Evolutionary conservation across 2,797 vertebrate species (phyloP), one percentile per base, ranked within the genome.

Genomic region (Brachyrhaphis roseni): DNA sequence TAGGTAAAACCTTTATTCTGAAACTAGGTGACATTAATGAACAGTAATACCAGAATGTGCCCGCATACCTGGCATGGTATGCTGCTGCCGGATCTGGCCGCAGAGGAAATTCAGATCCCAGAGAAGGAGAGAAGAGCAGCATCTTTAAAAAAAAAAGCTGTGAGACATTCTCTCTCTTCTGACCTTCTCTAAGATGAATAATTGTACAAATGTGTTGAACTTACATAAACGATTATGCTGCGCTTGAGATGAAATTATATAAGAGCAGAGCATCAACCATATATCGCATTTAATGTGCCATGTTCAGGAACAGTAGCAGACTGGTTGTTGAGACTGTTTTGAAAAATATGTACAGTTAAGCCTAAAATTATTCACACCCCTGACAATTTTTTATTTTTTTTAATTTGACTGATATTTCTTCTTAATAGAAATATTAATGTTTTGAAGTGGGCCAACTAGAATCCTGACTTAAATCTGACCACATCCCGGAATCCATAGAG

Each of bases 181-280:
- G 64, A 68, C 64, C 36, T 68, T 68, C 64, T 68, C 72, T 53
- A 47, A 57, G 43, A 72, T 45, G 57, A 68, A 68, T 68, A 68
- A 68, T 68, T 68, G 36, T 68, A 68, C 64, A 41, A 64, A 59
- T 51, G 64, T 41, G 64, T 68, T 68, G 64, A 68, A 68, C 64
- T 68, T 68, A 68, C 64, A 68, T 68, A 39, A 68, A 68, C 39
- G 20, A 41, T 41, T 68, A 10, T 41, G 34, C 36, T 68, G 64
- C 16, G 64, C 34, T 39, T 39, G 62, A 66, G 34, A 66, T 66
- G 31, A 39, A 68, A 23, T 68, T 68, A 68, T 68, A 68, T 68
- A 23, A 68, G 64, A 68, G 20, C 36, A 41, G 64, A 39, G 36
- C 34, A 39, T 68, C 8, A 41, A 41, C 18, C 36, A 68, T 41